Conservation (phyloP, 2,113 vertebrate species). For the Orycteropus afer region DNA sequence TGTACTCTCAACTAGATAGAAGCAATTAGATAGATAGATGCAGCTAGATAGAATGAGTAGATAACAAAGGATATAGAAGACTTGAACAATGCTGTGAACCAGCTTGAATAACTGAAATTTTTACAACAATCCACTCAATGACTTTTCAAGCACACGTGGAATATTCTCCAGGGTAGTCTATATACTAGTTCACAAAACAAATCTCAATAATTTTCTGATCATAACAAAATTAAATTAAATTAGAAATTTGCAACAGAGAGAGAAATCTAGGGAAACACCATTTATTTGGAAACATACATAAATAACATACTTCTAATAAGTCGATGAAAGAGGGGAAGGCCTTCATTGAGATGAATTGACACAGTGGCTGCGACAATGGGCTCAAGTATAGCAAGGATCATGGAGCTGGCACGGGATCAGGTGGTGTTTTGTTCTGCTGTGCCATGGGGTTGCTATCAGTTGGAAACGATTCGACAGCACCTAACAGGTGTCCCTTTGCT, state of each 20-base stretch:
- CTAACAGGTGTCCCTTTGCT: too few relatives aligned
- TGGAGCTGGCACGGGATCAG: too few relatives aligned
- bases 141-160: background rate
- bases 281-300: background rate
- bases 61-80: background rate
- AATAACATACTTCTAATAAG: background rate
- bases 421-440: too few relatives aligned
- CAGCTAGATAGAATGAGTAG: too few relatives aligned
- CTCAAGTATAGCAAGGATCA: too few relatives aligned
- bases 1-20: background rate
- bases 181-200: background rate
- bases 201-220: background rate
- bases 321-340: too few relatives aligned
- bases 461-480: too few relatives aligned
- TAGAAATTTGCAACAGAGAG: background rate
- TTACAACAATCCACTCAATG: background rate
- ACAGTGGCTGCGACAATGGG: too few relatives aligned
- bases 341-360: too few relatives aligned
- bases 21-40: background rate
- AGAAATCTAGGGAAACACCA: background rate
- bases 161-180: background rate
- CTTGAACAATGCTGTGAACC: background rate
- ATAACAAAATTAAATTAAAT: background rate
- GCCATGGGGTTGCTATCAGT: too few relatives aligned
- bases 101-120: background rate